Conservation (phyloP, 2,888 invertebrate species). For the Antheraea yamamai region DNA sequence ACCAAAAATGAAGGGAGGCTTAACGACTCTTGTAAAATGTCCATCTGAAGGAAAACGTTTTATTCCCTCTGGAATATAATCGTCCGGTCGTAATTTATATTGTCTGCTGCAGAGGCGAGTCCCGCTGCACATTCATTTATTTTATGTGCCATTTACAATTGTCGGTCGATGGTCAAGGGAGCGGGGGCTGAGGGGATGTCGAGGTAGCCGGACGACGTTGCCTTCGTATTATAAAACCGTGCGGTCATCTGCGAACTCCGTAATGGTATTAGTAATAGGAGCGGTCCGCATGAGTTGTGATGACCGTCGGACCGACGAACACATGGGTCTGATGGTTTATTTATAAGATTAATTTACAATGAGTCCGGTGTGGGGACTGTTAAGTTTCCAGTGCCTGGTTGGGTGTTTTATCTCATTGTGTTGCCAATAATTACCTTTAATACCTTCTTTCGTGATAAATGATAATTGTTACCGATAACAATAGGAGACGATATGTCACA, state of each 20-base stretch:
- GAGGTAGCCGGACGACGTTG: constrained; percentile 59
- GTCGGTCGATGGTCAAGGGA: constrained; percentile 84
- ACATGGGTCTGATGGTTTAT: constrained; percentile 72
- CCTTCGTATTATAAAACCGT: constrained; percentile 82
- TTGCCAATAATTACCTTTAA: background rate
- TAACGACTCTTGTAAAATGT: constrained; percentile 43
- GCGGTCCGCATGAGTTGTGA: constrained; percentile 71
- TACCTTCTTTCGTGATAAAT: background rate
- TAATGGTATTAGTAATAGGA: constrained; percentile 80
- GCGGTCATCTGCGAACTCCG: constrained; percentile 81
- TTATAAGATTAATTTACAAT: constrained; percentile 60
- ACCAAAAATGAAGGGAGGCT: constrained; percentile 13
- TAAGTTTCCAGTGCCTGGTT: constrained; percentile 8
- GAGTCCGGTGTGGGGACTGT: constrained; percentile 11
- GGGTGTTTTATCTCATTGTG: constrained; percentile 1
- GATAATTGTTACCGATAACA: background rate
- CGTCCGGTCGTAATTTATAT: constrained; percentile 83
- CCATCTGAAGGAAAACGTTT: constrained; percentile 79
- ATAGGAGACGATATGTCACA: background rate
- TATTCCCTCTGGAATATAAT: constrained; percentile 82
- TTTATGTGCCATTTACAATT: constrained; percentile 84
- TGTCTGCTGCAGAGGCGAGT: constrained; percentile 83
- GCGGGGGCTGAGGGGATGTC: constrained; percentile 53
- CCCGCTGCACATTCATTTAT: constrained; percentile 83
- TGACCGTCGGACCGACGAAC: constrained; percentile 50